Base-by-base conservation (phyloP, 2,888 invertebrate species). In the Drosophila tripunctata region DNA sequence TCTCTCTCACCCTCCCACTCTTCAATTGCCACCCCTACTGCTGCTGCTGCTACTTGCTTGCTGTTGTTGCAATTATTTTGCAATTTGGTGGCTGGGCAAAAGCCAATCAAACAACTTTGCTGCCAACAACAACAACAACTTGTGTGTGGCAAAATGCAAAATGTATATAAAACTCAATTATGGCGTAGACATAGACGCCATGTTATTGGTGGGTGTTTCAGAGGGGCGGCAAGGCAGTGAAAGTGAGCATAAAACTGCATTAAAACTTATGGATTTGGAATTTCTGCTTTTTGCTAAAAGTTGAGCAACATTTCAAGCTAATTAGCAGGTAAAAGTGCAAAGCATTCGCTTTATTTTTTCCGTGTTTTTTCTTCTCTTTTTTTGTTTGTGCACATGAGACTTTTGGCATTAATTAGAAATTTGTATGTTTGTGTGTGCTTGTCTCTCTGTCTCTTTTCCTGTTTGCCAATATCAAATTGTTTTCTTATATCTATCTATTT, bases 41-140 rank as follows among this genome's bases (percentile, higher is more conserved):
- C 58, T n/a, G 15, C n/a, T n/a, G n/a, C n/a, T n/a, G n/a, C n/a
- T n/a, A n/a, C n/a, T n/a, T n/a, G n/a, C n/a, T 14, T n/a, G 3
- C 7, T 7, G 21, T 21, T 56, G 45, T 56, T 58, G 73, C 88
- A 86, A 88, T 86, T 88, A 86, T 86, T 84, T 81, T 81, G 74
- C 81, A 88, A 88, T 86, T 86, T 88, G 71, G 82, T 80, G 62
- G 78, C 78, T 75, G 72, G 73, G 72, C 70, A 74, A 88, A 84
- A 85, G 77, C 88, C 88, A 87, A 85, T 85, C 80, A 86, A 82
- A 83, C 85, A 78, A 81, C 74, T 85, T 81, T 76, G n/a, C 51
- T 62, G 54, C 62, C 43, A 80, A 79, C 76, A 36, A 47, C n/a
- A n/a, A n/a, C n/a, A n/a, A n/a, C n/a, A n/a, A 31, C 30, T 47